phyloP scores from a whole-genome alignment of 2,797 vertebrate genomes.

The Gadopsis marmoratus region DNA sequence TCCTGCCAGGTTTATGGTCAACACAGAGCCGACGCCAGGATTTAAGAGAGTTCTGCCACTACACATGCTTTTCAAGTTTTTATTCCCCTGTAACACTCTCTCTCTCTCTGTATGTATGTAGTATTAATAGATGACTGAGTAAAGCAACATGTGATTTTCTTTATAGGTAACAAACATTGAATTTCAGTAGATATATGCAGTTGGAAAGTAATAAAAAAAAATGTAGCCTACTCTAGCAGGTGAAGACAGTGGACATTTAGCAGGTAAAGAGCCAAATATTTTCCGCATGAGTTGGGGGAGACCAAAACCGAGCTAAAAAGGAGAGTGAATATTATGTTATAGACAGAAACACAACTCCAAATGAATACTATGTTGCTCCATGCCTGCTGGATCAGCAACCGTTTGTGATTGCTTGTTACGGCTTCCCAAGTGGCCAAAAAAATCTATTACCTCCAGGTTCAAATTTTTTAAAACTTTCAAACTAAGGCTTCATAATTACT shows the following conservation, averaged over 20 bases:
- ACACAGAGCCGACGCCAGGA: conserved; percentile 70
- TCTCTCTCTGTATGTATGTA: no score
- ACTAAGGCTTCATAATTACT: background rate
- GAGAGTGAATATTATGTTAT: background rate
- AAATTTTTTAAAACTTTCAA: background rate
- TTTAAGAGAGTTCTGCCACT: conserved; percentile 81
- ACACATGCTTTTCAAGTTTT: conserved; percentile 77
- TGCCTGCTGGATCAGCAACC: no score
- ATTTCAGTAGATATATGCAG: background rate
- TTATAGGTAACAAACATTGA: background rate
- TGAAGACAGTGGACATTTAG: background rate
- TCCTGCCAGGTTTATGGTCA: conserved; percentile 82
- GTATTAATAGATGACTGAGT: conserved; percentile 70
- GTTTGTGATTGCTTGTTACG: no score
- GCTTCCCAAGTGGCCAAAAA: background rate
- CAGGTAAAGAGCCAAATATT: background rate
- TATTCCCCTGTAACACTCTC: conserved; percentile 67
- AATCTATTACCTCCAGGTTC: background rate
- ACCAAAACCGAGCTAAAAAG: background rate
- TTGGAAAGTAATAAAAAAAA: no score
- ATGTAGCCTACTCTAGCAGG: no score
- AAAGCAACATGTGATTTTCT: conserved; percentile 35
- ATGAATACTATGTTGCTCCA: no score
- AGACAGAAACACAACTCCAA: background rate
- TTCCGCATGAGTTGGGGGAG: background rate